phyloP scores from a whole-genome alignment of 2,888 invertebrate genomes.

The Osmoderma eremita region DNA sequence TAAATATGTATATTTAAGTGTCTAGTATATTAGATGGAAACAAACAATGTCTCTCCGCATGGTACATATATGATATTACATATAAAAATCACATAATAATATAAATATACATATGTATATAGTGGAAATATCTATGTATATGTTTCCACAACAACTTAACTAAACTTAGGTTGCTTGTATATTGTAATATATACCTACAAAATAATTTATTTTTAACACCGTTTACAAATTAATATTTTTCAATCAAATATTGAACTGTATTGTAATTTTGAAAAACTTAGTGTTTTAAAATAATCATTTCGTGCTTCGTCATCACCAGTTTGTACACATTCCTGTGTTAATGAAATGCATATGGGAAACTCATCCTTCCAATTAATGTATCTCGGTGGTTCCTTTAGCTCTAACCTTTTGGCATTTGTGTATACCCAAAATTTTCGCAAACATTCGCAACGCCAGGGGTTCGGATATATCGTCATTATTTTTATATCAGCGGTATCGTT shows the following conservation, averaged over 20 bases:
- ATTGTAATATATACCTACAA: no score
- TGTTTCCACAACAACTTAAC: no score
- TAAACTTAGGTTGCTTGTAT: no score
- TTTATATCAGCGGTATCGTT: slow-evolving; percentile 13
- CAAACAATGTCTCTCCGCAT: no score
- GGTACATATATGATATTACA: no score
- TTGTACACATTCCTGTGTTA: slow-evolving; percentile 7
- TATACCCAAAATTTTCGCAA: slow-evolving; percentile 23
- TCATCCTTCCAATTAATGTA: slow-evolving; percentile 25
- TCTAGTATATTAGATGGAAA: no score
- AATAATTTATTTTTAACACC: neutral
- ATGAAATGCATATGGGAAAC: slow-evolving; percentile 15
- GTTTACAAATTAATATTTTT: neutral
- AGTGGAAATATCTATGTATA: no score
- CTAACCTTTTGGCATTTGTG: slow-evolving; percentile 1
- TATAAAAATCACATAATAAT: no score
- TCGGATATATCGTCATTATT: slow-evolving; percentile 29
- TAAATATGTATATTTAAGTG: no score
- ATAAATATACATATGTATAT: no score
- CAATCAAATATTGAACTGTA: slow-evolving; percentile 18
- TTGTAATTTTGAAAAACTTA: slow-evolving; percentile 23
- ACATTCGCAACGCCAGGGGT: slow-evolving; percentile 35
- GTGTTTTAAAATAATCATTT: slow-evolving; percentile 19
- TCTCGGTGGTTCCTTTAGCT: slow-evolving; percentile 15
- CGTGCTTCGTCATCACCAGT: slow-evolving; percentile 8